A percentile compares a stretch with the other conserved stretches of the same genome.
Evolutionary conservation across 2,888 invertebrate species (phyloP).

Genomic region (Acanthoscelides obtectus): DNA sequence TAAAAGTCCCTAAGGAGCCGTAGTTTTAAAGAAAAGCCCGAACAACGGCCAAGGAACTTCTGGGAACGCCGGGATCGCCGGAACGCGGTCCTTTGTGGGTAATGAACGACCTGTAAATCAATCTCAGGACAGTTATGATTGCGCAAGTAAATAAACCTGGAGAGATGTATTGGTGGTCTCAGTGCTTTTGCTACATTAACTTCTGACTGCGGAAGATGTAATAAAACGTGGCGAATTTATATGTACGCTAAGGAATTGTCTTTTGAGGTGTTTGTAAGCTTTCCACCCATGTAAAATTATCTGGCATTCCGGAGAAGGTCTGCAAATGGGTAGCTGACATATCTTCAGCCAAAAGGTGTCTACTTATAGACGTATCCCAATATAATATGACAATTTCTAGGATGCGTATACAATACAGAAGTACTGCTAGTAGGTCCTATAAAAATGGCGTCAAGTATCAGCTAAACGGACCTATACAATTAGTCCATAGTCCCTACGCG

Average conservation of each 20-base stretch:
- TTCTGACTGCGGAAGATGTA: background rate
- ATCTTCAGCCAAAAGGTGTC: too few relatives aligned
- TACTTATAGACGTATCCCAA: too few relatives aligned
- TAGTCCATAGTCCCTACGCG: too few relatives aligned
- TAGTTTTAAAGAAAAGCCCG: background rate
- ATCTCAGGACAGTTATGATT: background rate
- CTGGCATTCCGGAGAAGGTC: too few relatives aligned
- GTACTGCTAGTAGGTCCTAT: too few relatives aligned
- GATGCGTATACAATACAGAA: too few relatives aligned
- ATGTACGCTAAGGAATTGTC: background rate
- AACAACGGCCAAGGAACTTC: conserved; percentile 1
- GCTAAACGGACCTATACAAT: too few relatives aligned
- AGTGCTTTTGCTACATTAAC: background rate
- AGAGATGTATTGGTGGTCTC: background rate
- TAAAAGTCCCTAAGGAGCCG: conserved; percentile 1
- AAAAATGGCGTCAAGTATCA: too few relatives aligned
- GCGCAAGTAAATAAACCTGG: background rate
- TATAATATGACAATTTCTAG: too few relatives aligned
- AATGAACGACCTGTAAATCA: conserved; percentile 34
- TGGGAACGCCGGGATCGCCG: background rate
- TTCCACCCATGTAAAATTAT: too few relatives aligned
- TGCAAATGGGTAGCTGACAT: too few relatives aligned
- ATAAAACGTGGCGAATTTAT: background rate
- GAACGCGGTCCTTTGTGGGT: background rate
- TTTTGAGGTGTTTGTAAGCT: too few relatives aligned